These are phyloP conservation scores for Diglossa cyanea DNA, from an alignment of 2,797 vertebrate genomes.

Conservation along the genomic window DNA sequence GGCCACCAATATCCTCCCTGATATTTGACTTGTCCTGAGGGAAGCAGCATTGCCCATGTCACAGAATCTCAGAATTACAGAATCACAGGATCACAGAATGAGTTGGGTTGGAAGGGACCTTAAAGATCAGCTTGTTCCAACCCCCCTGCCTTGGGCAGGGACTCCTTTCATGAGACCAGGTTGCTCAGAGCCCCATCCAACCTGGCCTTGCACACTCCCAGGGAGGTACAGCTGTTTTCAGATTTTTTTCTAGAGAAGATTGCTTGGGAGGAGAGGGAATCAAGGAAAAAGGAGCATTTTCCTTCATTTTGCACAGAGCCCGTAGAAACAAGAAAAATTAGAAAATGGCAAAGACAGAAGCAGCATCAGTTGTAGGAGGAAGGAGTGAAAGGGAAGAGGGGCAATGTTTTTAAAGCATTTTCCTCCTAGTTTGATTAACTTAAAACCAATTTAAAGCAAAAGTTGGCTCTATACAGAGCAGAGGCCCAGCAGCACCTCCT, in stretches of 20 bases:
- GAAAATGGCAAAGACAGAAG: background rate
- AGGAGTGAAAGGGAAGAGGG: background rate
- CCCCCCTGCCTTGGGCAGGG: background rate
- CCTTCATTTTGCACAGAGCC: background rate
- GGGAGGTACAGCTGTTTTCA: background rate
- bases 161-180: too few species aligned
- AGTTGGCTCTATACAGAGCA: background rate
- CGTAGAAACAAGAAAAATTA: background rate
- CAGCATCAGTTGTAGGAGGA: background rate
- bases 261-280: background rate
- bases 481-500: background rate
- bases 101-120: background rate
- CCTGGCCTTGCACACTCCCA: background rate
- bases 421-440: background rate
- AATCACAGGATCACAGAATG: background rate
- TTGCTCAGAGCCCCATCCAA: background rate
- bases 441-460: background rate
- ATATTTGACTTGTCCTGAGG: background rate
- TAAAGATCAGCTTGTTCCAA: background rate
- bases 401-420: background rate
- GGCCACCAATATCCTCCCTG: background rate
- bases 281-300: background rate
- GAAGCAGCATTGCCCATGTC: rapidly evolving
- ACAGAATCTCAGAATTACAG: background rate
- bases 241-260: background rate